Base-by-base conservation (phyloP, 2,113 vertebrate species). In the Arenaria interpres region DNA sequence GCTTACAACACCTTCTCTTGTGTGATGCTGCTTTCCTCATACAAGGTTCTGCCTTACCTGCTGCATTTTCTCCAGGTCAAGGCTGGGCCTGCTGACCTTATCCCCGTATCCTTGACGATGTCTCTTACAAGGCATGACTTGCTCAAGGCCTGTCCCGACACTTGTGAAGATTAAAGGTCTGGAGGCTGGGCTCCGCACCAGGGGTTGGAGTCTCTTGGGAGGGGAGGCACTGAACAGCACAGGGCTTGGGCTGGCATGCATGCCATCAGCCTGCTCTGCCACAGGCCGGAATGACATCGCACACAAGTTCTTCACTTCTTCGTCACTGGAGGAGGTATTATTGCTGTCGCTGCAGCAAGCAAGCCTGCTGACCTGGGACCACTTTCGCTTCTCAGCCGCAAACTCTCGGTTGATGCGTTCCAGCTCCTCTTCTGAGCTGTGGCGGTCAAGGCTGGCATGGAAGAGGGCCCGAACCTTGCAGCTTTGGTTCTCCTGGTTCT, bases 11-110 rank as follows among this genome's bases (percentile, higher is more conserved):
- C 14, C 16, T 48, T 23, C 37, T 62, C n/a, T 23, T 48, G 45
- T 46, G 51, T 1, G 2, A 37, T 7, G 39, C 27, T n/a, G 33
- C 62, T 32, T 69, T 78, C 67, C 22, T 78, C 62, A 10, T 1
- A 2, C 1, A 2, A 63, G 67, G 27, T 33, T 82, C 59, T 50
- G 28, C 68, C 98, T 91, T 97, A 99, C 99, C 99, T 99, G 99
- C 97, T 99, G 99, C 99, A 99, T 99, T 97, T 99, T 99, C 97
- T 99, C 99, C 91, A 99, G 95, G 91, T 99, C 99, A 71, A 99
- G 98, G 97, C 99, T 99, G 72, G 99, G 99, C 95, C 99, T 98
- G 81, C 98, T 97, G 35, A 95, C 96, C 89, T 99, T 98, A 43
- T 98, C 98, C 12, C 97, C 91, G 0, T 98, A 99, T 71, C 97